Evolutionary conservation across 2,113 vertebrate species (phyloP), one percentile per base, ranked within the genome.

Genomic region (Dipodomys spectabilis): DNA sequence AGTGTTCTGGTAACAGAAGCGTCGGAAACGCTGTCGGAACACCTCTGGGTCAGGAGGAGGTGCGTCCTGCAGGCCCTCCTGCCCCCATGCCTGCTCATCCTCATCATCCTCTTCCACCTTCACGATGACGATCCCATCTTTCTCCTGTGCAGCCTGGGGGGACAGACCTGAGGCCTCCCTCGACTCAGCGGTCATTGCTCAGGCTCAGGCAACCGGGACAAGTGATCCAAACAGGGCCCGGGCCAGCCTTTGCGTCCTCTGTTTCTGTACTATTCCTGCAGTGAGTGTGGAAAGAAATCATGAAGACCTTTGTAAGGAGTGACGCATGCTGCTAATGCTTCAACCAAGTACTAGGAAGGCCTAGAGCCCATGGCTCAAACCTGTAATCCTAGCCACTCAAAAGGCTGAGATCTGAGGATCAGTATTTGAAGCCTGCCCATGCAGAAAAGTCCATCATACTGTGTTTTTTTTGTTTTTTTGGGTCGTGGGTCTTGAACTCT

Each of bases 1-100:
- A 23, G 97, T 97, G 74, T 98, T 97, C 75, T 97, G 96, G 67
- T 98, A 98, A 88, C 97, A 97, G 88, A 98, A 98, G 44, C 92
- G 94, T 84, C 97, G 81, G 72, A 98, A 98, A 22, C 84, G 96
- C 5, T 97, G 97, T 25, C 96, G 97, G 94, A 97, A 97, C n/a
- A 97, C 68, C 85, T 96, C 92, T 12, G 96, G 96, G 82, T 97
- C 97, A 0, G 94, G 78, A 3, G 95, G 92, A 13, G 92, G 93
- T 0, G 95, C 91, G 20, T 97, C 96, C 82, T 95, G 96, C 20
- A 95, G 88, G 49, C 84, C 85, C 60, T 97, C 97, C 64, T 96
- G 97, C 18, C 97, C 97, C 97, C 97, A 97, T 90, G 95, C 30
- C 77, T 97, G 93, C 73, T 96, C 82, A 45, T 97, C 96, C 65